Evolutionary conservation across 2,113 vertebrate species (phyloP).

Genomic region (Seriola dumerili): DNA sequence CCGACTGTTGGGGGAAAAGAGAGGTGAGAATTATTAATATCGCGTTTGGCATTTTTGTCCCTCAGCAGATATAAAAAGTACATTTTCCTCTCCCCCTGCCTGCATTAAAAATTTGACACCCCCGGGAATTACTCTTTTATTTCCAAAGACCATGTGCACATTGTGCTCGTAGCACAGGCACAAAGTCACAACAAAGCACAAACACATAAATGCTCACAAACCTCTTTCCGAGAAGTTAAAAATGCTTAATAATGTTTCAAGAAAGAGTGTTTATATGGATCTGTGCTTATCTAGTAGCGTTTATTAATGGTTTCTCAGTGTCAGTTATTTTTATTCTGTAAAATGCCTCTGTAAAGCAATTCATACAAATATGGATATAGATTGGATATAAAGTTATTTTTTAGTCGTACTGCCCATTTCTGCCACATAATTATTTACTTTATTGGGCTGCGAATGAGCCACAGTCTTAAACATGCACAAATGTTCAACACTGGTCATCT

Average conservation of each 20-base stretch:
- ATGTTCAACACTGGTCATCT: not conserved
- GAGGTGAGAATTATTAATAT: slow-evolving; percentile 80
- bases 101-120: slow-evolving; percentile 56
- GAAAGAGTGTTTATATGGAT: not conserved
- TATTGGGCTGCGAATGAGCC: not conserved
- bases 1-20: slow-evolving; percentile 66
- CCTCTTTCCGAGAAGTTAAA: slow-evolving; percentile 1
- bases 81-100: slow-evolving; percentile 65
- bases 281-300: not conserved
- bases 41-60: slow-evolving; percentile 72
- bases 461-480: slow-evolving; percentile 14
- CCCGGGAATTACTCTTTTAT: slow-evolving; percentile 52
- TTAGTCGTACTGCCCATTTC: slow-evolving; percentile 1
- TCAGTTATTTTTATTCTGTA: not conserved
- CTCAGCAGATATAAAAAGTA: slow-evolving; percentile 79
- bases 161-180: slow-evolving; percentile 19
- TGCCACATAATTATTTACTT: not conserved
- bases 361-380: not conserved
- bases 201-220: slow-evolving; percentile 27
- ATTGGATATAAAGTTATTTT: not conserved
- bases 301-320: slow-evolving; percentile 11
- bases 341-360: not conserved
- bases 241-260: slow-evolving; percentile 27
- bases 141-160: slow-evolving; percentile 43
- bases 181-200: slow-evolving; percentile 44